Conservation (phyloP, 1,140 invertebrate genomes). For the Charaxes varanes region DNA sequence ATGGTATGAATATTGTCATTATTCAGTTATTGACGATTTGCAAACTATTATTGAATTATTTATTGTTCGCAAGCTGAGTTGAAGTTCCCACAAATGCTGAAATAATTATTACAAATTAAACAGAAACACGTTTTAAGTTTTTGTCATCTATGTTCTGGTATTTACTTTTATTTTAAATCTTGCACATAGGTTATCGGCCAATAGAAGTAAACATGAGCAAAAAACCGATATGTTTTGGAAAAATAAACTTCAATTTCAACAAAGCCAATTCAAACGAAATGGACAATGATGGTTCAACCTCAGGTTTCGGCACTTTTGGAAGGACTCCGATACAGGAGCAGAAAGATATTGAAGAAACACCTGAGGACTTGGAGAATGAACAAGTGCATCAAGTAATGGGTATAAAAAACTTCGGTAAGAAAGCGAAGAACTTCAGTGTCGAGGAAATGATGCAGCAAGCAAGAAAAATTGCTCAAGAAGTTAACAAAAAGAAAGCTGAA, state of each 20-base stretch:
- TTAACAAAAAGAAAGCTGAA: constrained; percentile 36
- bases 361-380: constrained; percentile 80
- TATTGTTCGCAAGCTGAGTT: no score
- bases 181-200: neutral
- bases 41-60: no score
- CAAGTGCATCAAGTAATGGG: constrained; percentile 83
- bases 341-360: constrained; percentile 78
- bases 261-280: constrained; percentile 28
- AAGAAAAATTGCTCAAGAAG: constrained; percentile 63
- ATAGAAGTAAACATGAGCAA: constrained; percentile 44
- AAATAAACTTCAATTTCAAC: constrained; percentile 53
- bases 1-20: no score
- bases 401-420: constrained; percentile 84
- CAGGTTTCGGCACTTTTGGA: constrained; percentile 79
- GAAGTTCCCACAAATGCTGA: no score
- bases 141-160: no score
- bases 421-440: constrained; percentile 84
- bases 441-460: constrained; percentile 75
- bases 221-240: constrained; percentile 69
- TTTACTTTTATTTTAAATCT: neutral
- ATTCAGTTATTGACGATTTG: no score
- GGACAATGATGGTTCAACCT: constrained; percentile 30
- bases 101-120: no score
- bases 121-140: no score
- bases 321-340: constrained; percentile 67